These are phyloP conservation scores for Xylocopa sonorina DNA, from an alignment of 1,140 invertebrate genomes.

Conservation along the genomic window DNA sequence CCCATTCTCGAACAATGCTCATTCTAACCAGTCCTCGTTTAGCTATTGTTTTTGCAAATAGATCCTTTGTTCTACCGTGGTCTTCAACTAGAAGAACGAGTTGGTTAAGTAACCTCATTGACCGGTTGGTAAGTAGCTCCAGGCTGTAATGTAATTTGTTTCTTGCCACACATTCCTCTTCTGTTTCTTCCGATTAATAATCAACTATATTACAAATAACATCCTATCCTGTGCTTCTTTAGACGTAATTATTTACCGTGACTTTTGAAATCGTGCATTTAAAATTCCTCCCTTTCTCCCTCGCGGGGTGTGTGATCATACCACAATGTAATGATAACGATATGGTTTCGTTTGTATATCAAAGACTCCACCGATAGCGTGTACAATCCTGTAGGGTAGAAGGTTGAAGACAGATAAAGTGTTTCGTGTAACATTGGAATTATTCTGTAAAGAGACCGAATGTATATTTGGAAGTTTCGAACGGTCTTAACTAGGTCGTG, in stretches of 20 bases:
- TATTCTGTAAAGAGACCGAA: slow-evolving; percentile 7
- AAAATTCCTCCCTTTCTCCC: too few relatives aligned
- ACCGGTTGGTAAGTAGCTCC: not conserved
- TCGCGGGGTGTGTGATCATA: too few relatives aligned
- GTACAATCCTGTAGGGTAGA: not conserved
- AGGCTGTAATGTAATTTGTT: not conserved
- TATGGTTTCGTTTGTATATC: too few relatives aligned
- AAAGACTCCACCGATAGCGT: too few relatives aligned
- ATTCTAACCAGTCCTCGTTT: not conserved
- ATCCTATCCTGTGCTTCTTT: not conserved
- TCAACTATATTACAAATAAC: not conserved
- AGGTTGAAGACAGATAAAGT: not conserved
- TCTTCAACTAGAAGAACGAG: not conserved
- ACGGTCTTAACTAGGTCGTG: slow-evolving; percentile 34
- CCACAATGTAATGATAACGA: too few relatives aligned
- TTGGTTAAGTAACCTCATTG: slow-evolving; percentile 12
- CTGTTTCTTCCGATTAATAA: not conserved
- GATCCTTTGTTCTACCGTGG: not conserved
- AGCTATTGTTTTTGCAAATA: not conserved
- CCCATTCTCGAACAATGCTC: slow-evolving; percentile 1
- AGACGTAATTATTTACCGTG: too few relatives aligned
- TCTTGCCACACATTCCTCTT: not conserved
- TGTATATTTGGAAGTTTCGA: slow-evolving; percentile 28
- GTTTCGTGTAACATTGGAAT: slow-evolving; percentile 19
- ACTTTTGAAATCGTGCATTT: too few relatives aligned